These are phyloP conservation scores for Zophobas morio DNA, from an alignment of 1,140 invertebrate species.

Conservation along the genomic window DNA sequence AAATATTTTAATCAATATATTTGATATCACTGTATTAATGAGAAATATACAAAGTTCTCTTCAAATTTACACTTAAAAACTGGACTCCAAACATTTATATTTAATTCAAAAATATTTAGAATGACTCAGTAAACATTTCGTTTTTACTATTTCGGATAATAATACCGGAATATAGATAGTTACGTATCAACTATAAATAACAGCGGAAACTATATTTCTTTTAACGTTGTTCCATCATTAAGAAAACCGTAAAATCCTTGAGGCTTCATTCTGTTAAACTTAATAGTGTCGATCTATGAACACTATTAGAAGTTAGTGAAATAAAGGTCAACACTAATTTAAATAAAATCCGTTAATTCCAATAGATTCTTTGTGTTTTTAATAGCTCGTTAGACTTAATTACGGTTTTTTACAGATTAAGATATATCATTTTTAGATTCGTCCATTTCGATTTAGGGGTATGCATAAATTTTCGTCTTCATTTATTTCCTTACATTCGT, in stretches of 20 bases:
- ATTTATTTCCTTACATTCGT: background rate
- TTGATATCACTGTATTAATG: too few relatives aligned
- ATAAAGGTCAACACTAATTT: constrained; percentile 27
- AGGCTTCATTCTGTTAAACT: constrained; percentile 21
- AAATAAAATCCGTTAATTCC: constrained; percentile 30
- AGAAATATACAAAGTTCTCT: too few relatives aligned
- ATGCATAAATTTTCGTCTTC: constrained; percentile 19
- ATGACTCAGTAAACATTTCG: too few relatives aligned
- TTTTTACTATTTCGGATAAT: too few relatives aligned
- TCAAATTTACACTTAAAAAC: too few relatives aligned
- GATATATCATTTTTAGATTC: constrained; percentile 1
- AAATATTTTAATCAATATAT: too few relatives aligned
- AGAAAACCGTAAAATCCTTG: constrained; percentile 26
- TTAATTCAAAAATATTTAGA: too few relatives aligned
- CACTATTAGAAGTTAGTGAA: constrained; percentile 7
- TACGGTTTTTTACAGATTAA: constrained; percentile 12
- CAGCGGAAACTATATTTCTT: constrained; percentile 27
- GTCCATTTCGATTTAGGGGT: background rate
- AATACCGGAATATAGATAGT: too few relatives aligned
- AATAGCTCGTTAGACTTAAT: constrained; percentile 28
- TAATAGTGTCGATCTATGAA: constrained; percentile 9
- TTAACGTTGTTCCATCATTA: constrained; percentile 10
- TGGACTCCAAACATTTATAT: too few relatives aligned
- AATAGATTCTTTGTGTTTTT: constrained; percentile 24
- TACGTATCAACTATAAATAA: background rate